These are phyloP conservation scores for Potorous gilbertii DNA, from an alignment of 2,797 vertebrate species.

Conservation along the genomic window DNA sequence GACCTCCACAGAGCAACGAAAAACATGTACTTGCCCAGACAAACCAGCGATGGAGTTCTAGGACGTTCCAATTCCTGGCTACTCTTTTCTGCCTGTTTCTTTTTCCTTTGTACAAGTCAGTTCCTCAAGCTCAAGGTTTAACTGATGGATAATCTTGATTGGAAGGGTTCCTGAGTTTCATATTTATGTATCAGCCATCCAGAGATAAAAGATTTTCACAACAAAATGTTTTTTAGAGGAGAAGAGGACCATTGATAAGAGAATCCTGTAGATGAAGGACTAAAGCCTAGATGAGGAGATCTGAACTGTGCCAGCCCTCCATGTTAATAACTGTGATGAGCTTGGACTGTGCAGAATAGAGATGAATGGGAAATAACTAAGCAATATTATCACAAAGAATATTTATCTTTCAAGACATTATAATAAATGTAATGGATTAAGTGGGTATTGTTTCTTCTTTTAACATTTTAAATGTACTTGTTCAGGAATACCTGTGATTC, in stretches of 20 bases:
- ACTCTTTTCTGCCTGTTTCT: background rate
- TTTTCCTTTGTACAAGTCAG: background rate
- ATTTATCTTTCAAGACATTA: background rate
- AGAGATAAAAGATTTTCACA: background rate
- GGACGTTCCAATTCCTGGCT: background rate
- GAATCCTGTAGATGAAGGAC: background rate
- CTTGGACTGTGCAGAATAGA: background rate
- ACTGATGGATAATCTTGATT: background rate
- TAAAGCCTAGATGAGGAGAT: background rate
- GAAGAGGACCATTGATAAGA: background rate
- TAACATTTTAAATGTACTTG: background rate
- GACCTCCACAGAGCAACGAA: background rate
- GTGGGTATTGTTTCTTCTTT: background rate
- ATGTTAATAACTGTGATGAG: background rate
- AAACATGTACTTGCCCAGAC: background rate
- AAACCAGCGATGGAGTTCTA: background rate
- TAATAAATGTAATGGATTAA: background rate
- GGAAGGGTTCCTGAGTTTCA: background rate
- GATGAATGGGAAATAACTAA: background rate
- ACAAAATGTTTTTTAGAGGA: background rate
- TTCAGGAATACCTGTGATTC: background rate
- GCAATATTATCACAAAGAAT: background rate
- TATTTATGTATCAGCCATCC: background rate
- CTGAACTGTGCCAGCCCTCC: background rate
- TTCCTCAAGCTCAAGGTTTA: background rate